Conservation (phyloP, 2,888 invertebrate genomes). For the Papilio elwesi region DNA sequence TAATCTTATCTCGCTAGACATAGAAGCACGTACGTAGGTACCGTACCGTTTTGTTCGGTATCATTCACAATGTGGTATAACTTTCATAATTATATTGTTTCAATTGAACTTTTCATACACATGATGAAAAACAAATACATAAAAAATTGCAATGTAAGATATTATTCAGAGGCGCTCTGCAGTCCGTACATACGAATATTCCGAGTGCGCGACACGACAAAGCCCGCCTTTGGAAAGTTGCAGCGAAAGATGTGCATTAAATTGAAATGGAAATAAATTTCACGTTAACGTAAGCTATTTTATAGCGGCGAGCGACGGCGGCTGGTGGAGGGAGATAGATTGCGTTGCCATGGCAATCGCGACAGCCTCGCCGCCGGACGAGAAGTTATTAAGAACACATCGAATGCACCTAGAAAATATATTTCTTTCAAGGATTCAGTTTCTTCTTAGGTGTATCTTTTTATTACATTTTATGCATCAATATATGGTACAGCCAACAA, state of each 20-base stretch:
- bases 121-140: not conserved
- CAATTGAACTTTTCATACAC: too few relatives aligned
- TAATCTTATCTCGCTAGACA: too few relatives aligned
- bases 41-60: too few relatives aligned
- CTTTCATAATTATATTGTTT: too few relatives aligned
- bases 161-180: constrained; percentile 20
- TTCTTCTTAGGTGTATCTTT: not conserved
- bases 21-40: too few relatives aligned
- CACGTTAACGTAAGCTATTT: constrained; percentile 61
- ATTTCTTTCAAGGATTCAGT: not conserved
- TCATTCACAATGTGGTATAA: too few relatives aligned
- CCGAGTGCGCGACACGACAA: constrained; percentile 45
- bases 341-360: constrained; percentile 54
- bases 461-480: too few relatives aligned
- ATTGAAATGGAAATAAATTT: constrained; percentile 70
- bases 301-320: constrained; percentile 52
- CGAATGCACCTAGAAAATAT: constrained; percentile 21
- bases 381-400: constrained; percentile 30
- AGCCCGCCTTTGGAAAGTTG: constrained; percentile 54
- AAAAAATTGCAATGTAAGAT: not conserved
- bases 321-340: constrained; percentile 55
- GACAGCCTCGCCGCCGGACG: constrained; percentile 45
- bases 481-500: not conserved
- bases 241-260: constrained; percentile 55
- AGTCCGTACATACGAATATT: constrained; percentile 28